Evolutionary conservation across 2,888 invertebrate species (phyloP), one percentile per base, ranked within the genome.

Genomic region (Hylaea fasciaria): DNA sequence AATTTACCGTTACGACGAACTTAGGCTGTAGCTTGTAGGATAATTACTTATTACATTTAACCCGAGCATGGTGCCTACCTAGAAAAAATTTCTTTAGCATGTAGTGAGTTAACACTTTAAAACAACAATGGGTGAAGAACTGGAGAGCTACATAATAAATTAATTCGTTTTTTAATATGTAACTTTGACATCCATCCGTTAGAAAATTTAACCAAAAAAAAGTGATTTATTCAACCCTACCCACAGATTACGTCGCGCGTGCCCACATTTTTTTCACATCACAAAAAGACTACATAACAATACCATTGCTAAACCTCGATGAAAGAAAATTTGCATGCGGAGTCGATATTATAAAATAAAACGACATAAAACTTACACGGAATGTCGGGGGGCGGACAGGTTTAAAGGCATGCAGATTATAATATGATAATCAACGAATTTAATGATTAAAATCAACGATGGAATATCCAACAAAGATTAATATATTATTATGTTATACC

Each of bases 271-370:
- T 88, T 88, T 86, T 82, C 55, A 50, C 62, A 69, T 64, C 44
- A 54, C 65, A 71, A 84, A 83, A 86, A 86, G 73, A 40, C 1
- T 82, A n/a, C n/a, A n/a, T 83, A 69, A 77, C 71, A 75, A 74
- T 71, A 72, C 75, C 73, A 66, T 71, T 49, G 70, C 59, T 77
- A 62, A 53, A 16, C 40, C 13, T 74, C 79, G 71, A 78, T 77
- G 73, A 77, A 80, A 77, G 70, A 72, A 76, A 81, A 80, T 91
- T 90, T 81, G 83, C 90, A 91, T 90, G 88, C 74, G 72, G 77
- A 81, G 80, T 69, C 72, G 74, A 81, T 85, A 84, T 80, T 79
- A 5, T 22, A 22, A 22, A 5, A 5, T 22, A 82, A 76, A 78
- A 71, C 63, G 64, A 72, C 73, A 73, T 45, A 41, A 76, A 76